Evolutionary conservation across 2,113 vertebrate species (phyloP), one percentile per base, ranked within the genome.

Genomic region (Echinops telfairi): DNA sequence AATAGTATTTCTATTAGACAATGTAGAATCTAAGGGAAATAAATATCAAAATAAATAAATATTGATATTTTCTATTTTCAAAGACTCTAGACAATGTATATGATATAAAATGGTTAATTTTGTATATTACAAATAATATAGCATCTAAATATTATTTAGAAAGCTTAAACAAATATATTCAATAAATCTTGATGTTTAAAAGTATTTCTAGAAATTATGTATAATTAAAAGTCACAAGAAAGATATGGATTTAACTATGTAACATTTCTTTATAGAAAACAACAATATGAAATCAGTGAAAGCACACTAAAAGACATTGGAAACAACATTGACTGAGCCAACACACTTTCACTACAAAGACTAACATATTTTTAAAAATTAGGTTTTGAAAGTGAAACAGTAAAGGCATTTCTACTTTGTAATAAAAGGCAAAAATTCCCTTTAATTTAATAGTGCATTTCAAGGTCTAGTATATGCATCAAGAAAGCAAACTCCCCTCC

Each of bases 1-100:
- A 68, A 43, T 57, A 76, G 40, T 87, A 62, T 76, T 87, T 86
- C n/a, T 40, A 15, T 88, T 64, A 88, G 38, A n/a, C 38, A 78
- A 78, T 29, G 36, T 60, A 33, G 77, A 33, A 64, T 47, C 20
- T 2, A 64, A 43, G 4, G 57, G 27, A 62, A 27, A 58, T 62
- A 40, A 64, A 6, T 22, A 88, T 77, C 62, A 76, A 31, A 20
- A 31, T 88, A 88, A 64, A 76, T 77, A 29, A 64, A 88, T 19
- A 77, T 5, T 40, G 36, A 43, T 25, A 62, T 20, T 43, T 19
- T 76, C 43, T 31, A 47, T 43, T 77, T 77, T 58, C 1, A n/a
- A 40, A 87, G 76, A 19, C 62, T 40, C 20, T 62, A 64, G 29
- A 33, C 29, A 64, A 33, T 3, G 12, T 15, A 43, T 38, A 88